These are phyloP conservation scores for Crypturellus undulatus DNA, from an alignment of 2,113 vertebrate species.

Conservation along the genomic window DNA sequence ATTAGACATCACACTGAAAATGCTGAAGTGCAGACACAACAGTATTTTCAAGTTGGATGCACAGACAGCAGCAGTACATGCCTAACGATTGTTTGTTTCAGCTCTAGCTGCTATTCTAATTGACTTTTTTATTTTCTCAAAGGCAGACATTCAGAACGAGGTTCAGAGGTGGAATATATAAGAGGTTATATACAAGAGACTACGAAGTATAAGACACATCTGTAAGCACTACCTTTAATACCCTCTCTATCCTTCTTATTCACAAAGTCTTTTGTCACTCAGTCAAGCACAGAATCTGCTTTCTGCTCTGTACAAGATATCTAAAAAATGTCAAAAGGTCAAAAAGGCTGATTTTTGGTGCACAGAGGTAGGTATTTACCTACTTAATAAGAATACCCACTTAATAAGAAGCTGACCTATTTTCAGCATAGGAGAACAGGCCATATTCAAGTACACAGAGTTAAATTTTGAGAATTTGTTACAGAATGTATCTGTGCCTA, in stretches of 20 bases:
- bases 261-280: background rate
- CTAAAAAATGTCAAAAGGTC: background rate
- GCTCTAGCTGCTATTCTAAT: constrained; percentile 23
- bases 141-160: background rate
- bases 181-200: background rate
- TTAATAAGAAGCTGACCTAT: background rate
- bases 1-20: constrained; percentile 36
- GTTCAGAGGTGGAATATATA: constrained; percentile 10
- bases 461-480: background rate
- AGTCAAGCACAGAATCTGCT: background rate
- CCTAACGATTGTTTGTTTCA: constrained; percentile 42
- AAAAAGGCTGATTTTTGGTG: background rate
- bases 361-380: background rate
- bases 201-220: background rate
- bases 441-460: background rate
- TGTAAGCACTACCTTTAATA: background rate
- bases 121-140: constrained; percentile 3
- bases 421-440: background rate
- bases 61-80: constrained; percentile 9
- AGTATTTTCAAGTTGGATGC: constrained; percentile 48
- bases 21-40: constrained; percentile 35
- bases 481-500: background rate
- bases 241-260: background rate
- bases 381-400: too few relatives aligned
- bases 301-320: background rate